Evolutionary conservation across 1,140 invertebrate species (phyloP), one percentile per base, ranked within the genome.

Genomic region (Battus philenor): DNA sequence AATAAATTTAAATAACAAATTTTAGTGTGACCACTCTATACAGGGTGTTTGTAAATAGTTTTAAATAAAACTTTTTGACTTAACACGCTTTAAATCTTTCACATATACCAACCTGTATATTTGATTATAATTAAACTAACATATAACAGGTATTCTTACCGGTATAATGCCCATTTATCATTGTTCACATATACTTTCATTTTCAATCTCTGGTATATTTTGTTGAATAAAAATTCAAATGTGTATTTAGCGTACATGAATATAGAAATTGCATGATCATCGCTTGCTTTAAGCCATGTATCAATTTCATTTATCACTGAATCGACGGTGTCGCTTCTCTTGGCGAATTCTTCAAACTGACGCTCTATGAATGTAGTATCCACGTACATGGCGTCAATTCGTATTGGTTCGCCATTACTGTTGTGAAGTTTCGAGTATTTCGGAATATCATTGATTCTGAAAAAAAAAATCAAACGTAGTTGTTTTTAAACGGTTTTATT

Each of bases 351-450:
- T 1, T 58, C 41, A 54, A 88, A 90, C 1, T 59, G 24, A 22
- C 70, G 41, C 33, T 80, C 58, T 12, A 91, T 87, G 64, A 93
- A 93, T 1, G 92, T 94, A 8, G 92, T 91, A 61, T 94, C 93
- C 4, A 93, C 77, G 66, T 93, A 93, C 22, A 93, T 63, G 30
- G 86, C 86, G 50, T 90, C 82, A 17, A 93, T 86, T 9, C 57
- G 61, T 60, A 89, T 90, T 0, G 88, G 77, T 5, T 54, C 49
- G 13, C 79, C 72, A 34, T 78, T 56, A 1, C 85, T 59, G 61
- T 30, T 11, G 29, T 91, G 88, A 1, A 93, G 79, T 1, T 82
- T 58, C 31, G 76, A 82, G 44, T 90, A 83, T 51, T 88, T 89
- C n/a, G 70, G 39, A 5, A 91, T 68, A 54, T 91, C 89, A 1